Evolutionary conservation across 2,888 invertebrate genomes (phyloP), one percentile per base, ranked within the genome.

Genomic region (Cynaeus angustus): DNA sequence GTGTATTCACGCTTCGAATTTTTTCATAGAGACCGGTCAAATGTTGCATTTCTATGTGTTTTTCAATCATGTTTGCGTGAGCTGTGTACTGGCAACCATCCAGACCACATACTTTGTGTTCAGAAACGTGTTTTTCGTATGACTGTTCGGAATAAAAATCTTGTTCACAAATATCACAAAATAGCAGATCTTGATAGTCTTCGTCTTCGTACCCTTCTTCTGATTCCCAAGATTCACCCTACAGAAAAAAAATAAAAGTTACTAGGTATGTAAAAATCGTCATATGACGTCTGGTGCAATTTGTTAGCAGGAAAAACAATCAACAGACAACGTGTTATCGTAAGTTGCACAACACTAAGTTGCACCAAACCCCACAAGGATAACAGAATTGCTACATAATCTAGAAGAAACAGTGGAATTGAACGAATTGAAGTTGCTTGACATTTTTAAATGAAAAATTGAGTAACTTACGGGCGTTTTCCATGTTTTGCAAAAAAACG

Each of bases 41-140:
- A 84, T 97, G 97, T 85, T 96, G 94, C 88, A 93, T 91, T 82
- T 89, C 88, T 74, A 94, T 90, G 81, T 97, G 97, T 75, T 91
- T 91, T 70, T 92, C 91, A 9, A 97, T 90, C 1, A 96, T 88
- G 82, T 91, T 91, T 2, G 92, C 90, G 82, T 94, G 93, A 2
- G 94, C 95, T 67, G 90, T 86, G 85, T 94, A 95, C 33, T 87
- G 88, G 81, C 97, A 97, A 9, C 92, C 93, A 77, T 94, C 94
- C 58, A 93, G 89, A 56, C 91, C 92, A 81, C 97, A 97, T 83
- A 88, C 88, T 84, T 89, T 88, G 85, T 97, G 97, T 77, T 91
- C 89, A n/a, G 86, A 85, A 73, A 89, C 86, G 83, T 97, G 97
- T 52, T 87, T 87, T 52, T 89, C 85, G 66, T 92, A 88, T 68